Evolutionary conservation across 2,888 invertebrate species (phyloP), one percentile per base, ranked within the genome.

Genomic region (Synergus gifuensis): DNA sequence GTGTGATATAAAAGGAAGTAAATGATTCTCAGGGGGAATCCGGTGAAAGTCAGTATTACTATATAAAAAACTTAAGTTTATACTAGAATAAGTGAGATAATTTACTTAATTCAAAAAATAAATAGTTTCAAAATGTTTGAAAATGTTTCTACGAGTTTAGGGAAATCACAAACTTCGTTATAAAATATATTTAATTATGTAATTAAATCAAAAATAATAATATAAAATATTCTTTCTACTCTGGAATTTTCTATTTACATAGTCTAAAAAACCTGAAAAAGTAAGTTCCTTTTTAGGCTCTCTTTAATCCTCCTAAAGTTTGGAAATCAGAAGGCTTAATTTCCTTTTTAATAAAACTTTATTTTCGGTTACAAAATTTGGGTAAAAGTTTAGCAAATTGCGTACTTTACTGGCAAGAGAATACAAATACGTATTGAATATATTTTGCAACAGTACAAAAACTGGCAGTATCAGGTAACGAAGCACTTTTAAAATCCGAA

Each of bases 331-430:
- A 62, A 44, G 36, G n/a, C n/a, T 12, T 60, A 18, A 54, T 18
- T 58, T 18, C 18, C 58, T 5, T 28, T 18, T 28, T 11, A 62
- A 62, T 14, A 78, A 69, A 78, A 44, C 73, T 18, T 73, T 78
- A 73, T 67, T 78, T 58, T 14, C n/a, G 44, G 67, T 18, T 46
- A 78, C 42, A 67, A 54, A 67, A 42, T 78, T 67, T 18, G 28
- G 60, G 54, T 11, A 69, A 36, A 62, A 73, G 4, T 14, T 62
- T 28, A 62, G 11, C 28, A 2, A 16, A 22, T 11, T 46, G 42
- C 44, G 44, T 62, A 62, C 22, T 14, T 46, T 54, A 60, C 42
- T 46, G 73, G 69, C 78, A 69, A 73, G 73, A 73, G 60, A 18
- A 62, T 14, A 62, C 28, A 62, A 63, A 36, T 78, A 44, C 60